Base-by-base conservation (phyloP, 2,888 invertebrate genomes). In the Gastrophysa polygoni region DNA sequence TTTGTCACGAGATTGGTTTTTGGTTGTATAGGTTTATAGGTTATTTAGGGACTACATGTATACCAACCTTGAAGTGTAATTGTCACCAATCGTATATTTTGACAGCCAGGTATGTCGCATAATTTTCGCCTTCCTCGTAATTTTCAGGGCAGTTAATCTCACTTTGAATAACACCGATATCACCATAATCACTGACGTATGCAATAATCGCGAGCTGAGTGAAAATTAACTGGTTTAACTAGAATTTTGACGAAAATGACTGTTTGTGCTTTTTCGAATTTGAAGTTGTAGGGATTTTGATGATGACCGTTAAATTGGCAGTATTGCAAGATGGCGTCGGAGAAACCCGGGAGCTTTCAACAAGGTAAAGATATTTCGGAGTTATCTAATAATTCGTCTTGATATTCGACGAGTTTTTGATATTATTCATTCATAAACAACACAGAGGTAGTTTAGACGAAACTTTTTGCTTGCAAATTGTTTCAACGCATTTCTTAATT, bases 241-340 rank as follows among this genome's bases (percentile, higher is more conserved):
- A 47, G 10, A 8, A 48, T 16, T 21, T 14, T 29, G 24, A 2
- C n/a, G 18, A 14, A n/a, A 38, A 21, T 3, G n/a, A 34, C 29
- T 24, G 10, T 3, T 28, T 7, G 44, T 20, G n/a, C 28, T 46
- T 58, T 38, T 63, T 61, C 20, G 47, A 55, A 63, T 61, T 70
- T 65, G 50, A 67, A 69, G 55, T 29, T 61, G 14, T 67, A 63
- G 71, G 68, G 64, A 55, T 44, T 67, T 70, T 67, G n/a, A 7
- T 21, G 1, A 38, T 52, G 46, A 28, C 59, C 61, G 64, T 69
- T 70, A 66, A 59, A 71, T 78, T 80, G 80, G 78, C 66, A 72
- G 61, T 67, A 73, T 66, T 76, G 77, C 73, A 78, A 86, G 85
- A 89, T 89, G 89, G 88, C 88, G 83, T 85, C 87, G 80, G 87